Conservation (phyloP, 2,888 invertebrate species). For the Drosophila austrosaltans region DNA sequence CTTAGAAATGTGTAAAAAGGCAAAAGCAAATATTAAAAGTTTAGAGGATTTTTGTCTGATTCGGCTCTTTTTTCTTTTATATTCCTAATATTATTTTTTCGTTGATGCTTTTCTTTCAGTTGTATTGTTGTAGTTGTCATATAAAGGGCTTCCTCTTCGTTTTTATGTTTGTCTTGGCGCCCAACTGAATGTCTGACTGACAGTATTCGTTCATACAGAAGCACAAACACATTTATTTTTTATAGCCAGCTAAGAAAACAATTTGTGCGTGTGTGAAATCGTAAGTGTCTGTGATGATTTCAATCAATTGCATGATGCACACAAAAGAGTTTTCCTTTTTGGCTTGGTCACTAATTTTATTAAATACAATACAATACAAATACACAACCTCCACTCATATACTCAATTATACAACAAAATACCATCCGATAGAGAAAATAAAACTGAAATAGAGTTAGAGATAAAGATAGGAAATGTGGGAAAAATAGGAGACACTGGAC, state of each 20-base stretch:
- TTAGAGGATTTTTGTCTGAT: constrained; percentile 5
- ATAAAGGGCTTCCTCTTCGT: constrained; percentile 1
- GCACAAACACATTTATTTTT: constrained; percentile 7
- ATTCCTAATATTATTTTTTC: background rate
- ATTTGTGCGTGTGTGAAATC: background rate
- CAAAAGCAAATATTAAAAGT: constrained; percentile 2
- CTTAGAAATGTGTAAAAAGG: background rate
- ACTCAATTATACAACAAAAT: constrained; percentile 41
- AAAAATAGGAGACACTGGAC: background rate
- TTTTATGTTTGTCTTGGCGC: constrained; percentile 15
- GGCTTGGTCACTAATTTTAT: constrained; percentile 44
- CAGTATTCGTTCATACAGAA: background rate
- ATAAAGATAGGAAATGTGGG: background rate
- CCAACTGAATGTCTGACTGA: constrained; percentile 1
- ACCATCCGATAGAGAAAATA: background rate
- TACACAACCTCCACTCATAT: constrained; percentile 36
- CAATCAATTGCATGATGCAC: constrained; percentile 7
- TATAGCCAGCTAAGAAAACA: constrained; percentile 9
- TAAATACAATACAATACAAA: constrained; percentile 9
- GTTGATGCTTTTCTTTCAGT: background rate
- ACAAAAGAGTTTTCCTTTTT: background rate
- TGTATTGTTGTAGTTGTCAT: background rate
- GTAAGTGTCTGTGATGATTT: background rate
- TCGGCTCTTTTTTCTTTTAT: background rate
- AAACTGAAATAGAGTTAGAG: background rate